These are phyloP conservation scores for Drosophila dives DNA, from an alignment of 2,888 invertebrate species.

Conservation along the genomic window DNA sequence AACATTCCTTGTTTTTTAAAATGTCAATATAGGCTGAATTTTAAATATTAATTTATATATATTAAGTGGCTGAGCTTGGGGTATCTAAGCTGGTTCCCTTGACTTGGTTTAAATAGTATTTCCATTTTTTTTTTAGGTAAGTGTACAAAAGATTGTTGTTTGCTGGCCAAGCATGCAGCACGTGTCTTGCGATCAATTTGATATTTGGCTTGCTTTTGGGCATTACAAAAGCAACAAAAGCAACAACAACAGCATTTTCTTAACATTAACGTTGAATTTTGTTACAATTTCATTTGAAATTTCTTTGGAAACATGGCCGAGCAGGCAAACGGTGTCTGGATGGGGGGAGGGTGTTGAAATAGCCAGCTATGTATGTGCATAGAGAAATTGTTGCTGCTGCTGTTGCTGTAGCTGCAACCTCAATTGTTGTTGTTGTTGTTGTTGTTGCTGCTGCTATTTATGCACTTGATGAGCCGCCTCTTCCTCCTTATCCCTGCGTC, in stretches of 20 bases:
- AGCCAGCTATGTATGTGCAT: constrained; percentile 4
- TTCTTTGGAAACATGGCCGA: constrained; percentile 38
- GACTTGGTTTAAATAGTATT: not conserved
- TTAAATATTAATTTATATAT: not conserved
- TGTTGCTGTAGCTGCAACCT: constrained; percentile 4
- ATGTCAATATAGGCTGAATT: not conserved
- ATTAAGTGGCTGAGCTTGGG: not conserved
- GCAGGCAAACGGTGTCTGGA: not conserved
- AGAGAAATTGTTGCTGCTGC: constrained; percentile 5
- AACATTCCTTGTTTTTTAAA: not conserved
- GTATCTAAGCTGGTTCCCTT: not conserved
- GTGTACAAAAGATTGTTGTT: constrained; percentile 18
- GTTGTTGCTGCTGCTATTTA: constrained; percentile 42
- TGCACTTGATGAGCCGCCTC: constrained; percentile 47
- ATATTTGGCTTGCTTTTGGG: constrained; percentile 16
- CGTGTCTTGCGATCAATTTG: constrained; percentile 36
- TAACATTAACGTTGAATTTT: constrained; percentile 15
- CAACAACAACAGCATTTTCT: constrained; percentile 14
- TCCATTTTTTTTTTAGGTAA: not conserved
- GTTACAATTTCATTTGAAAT: constrained; percentile 44
- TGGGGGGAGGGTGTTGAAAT: not conserved
- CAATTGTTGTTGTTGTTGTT: constrained; percentile 10
- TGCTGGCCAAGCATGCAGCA: constrained; percentile 29
- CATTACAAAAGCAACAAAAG: not conserved
- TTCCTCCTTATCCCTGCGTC: not conserved